Evolutionary conservation across 2,113 vertebrate genomes (phyloP), one percentile per base, ranked within the genome.

Genomic region (Malurus alboscapulatus): DNA sequence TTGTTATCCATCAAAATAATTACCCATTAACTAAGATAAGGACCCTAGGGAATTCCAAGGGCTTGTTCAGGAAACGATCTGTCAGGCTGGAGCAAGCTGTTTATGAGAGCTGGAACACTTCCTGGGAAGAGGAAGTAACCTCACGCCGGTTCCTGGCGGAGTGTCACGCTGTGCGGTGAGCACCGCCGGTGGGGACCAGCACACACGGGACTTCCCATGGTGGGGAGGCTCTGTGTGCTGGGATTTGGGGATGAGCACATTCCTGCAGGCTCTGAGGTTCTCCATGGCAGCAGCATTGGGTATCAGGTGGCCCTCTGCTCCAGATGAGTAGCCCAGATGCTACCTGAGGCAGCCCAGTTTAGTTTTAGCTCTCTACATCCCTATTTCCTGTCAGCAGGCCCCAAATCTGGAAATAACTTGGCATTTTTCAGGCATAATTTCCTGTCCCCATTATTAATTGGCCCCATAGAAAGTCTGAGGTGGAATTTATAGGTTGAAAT

Each of bases 1-100:
- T 96, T 96, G 93, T 93, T 97, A 96, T 96, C 97, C 96, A 96
- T 96, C 96, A 96, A 97, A 96, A 97, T 97, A 97, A 97, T 98
- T 97, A 95, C 87, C 97, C 97, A 48, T 96, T 93, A 96, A 96
- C 96, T 86, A 92, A 55, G 96, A 97, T 98, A 97, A 97, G 97
- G 91, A 94, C 97, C 97, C 94, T 88, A 97, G 97, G 97, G 97
- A 97, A 97, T 97, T 97, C 95, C 92, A 95, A 97, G 94, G 95
- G 94, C 95, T 97, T 90, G 96, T 97, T 96, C 98, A 97, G 97
- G 97, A 98, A 98, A 36, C 18, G 38, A 96, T 97, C 95, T 96
- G 95, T 97, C 97, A 97, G 91, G 92, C 93, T 69, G 94, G 90
- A 96, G 92, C 73, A 36, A 89, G 77, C 55, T 96, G 93, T 93